Evolutionary conservation across 2,888 invertebrate species (phyloP), one percentile per base, ranked within the genome.

Genomic region (Adela reaumurella): DNA sequence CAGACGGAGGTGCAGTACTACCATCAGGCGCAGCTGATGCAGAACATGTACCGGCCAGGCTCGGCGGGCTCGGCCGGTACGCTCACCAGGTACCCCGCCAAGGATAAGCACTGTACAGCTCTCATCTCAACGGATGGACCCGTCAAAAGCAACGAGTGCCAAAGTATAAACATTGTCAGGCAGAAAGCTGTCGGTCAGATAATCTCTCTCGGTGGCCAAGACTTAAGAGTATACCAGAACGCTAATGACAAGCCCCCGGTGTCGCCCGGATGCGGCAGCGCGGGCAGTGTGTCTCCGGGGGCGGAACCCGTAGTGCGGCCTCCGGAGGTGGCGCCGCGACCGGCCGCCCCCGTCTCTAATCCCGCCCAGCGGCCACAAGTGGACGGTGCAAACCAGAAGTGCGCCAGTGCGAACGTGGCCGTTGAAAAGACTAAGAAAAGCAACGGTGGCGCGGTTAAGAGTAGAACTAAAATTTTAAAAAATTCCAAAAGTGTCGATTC

Each of bases 181-280:
- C 78, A 78, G 58, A 80, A 79, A 65, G 76, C 77, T 53, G 66
- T 80, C 44, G 80, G 79, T 50, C 79, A 80, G 60, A 79, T 80
- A 46, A 74, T 79, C 55, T 69, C 76, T 41, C 53, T 70, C 47
- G 72, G 74, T 2, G 74, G 74, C 1, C 76, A 78, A 57, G 79
- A 79, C 58, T 54, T 80, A 61, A 70, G 74, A 0, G 74, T 80
- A 43, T 76, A 76, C 57, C 76, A 74, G 54, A 71, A 64, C 54
- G 59, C 68, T 2, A 74, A 67, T 51, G 76, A 77, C 52, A 74
- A 72, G 51, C 72, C 76, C 1, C 76, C 77, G 49, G 76, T 77
- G 0, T 76, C 74, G 2, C 74, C 76, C 0, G 67, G 35, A 3
- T 14, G 35, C 16, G 74, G 74, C 55, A 74, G 76, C 1, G 77